These are phyloP conservation scores for Eledone cirrhosa DNA, from an alignment of 2,888 invertebrate genomes.

Conservation along the genomic window DNA sequence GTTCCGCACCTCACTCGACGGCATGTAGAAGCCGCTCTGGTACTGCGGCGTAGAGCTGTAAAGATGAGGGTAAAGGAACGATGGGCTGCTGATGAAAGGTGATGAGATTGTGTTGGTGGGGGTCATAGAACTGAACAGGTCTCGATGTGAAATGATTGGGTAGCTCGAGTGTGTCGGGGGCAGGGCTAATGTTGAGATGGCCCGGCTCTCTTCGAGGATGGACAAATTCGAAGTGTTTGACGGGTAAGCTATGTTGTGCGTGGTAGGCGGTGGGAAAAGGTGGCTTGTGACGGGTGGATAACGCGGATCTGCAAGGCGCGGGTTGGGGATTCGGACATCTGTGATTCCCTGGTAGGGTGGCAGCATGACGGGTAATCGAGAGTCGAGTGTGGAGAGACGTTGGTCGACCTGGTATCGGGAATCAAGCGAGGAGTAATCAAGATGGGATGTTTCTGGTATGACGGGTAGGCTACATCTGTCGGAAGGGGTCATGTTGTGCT, in stretches of 20 bases:
- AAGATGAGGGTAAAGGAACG: conserved; percentile 63
- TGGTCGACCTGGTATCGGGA: conserved; percentile 36
- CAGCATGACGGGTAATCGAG: conserved; percentile 46
- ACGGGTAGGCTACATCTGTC: conserved; percentile 39
- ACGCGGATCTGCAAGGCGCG: conserved; percentile 42
- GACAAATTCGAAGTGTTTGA: conserved; percentile 53
- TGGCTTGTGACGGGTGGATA: conserved; percentile 35
- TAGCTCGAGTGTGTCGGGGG: conserved; percentile 40
- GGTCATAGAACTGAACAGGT: conserved; percentile 45
- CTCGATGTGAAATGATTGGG: conserved; percentile 49
- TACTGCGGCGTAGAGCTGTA: conserved; percentile 57
- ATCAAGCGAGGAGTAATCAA: conserved; percentile 45
- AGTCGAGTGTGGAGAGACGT: conserved; percentile 38
- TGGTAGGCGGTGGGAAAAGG: conserved; percentile 35
- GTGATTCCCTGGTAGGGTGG: conserved; percentile 40
- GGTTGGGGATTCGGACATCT: conserved; percentile 43
- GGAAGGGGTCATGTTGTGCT: neutral
- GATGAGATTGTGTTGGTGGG: conserved; percentile 48
- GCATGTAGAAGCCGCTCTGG: conserved; percentile 50
- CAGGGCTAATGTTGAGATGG: conserved; percentile 48
- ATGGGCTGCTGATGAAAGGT: conserved; percentile 52
- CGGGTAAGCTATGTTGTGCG: conserved; percentile 44
- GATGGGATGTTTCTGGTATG: conserved; percentile 46
- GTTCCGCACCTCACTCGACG: conserved; percentile 50
- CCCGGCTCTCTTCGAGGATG: conserved; percentile 55